Conservation (phyloP, 1,140 invertebrate genomes). For the Drosophila albomicans region DNA sequence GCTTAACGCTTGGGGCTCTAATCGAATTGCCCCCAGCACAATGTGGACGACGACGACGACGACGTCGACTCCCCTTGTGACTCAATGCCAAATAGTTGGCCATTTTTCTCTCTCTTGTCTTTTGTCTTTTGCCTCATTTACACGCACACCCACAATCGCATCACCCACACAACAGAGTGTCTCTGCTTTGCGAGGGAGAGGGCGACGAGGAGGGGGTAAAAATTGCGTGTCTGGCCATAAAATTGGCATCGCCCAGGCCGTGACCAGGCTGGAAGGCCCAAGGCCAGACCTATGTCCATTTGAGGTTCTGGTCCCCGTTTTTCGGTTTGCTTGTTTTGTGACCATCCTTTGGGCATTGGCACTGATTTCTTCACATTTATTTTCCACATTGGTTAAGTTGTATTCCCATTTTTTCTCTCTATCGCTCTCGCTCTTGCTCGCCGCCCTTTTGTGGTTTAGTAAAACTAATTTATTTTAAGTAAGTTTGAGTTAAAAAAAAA, state of each 20-base stretch:
- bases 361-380: constrained; percentile 79
- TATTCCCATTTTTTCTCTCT: constrained; percentile 27
- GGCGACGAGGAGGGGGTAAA: constrained; percentile 47
- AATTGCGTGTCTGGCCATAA: constrained; percentile 80
- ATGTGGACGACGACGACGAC: too few species aligned
- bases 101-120: constrained; percentile 62
- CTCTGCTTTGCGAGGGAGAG: not conserved
- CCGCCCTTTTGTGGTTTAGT: constrained; percentile 65
- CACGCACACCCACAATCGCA: constrained; percentile 55
- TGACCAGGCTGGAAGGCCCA: constrained; percentile 27
- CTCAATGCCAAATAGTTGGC: constrained; percentile 78
- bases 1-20: constrained; percentile 73
- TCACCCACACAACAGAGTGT: constrained; percentile 29
- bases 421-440: not conserved
- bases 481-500: constrained; percentile 58
- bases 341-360: constrained; percentile 73
- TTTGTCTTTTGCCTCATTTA: constrained; percentile 67
- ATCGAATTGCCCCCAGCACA: constrained; percentile 62
- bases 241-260: constrained; percentile 57
- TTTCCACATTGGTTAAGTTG: constrained; percentile 65
- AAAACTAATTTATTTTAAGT: constrained; percentile 80
- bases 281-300: constrained; percentile 70
- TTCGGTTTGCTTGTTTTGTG: constrained; percentile 42
- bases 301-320: constrained; percentile 29
- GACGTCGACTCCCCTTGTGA: constrained; percentile 48